These are phyloP conservation scores for Drosophila anceps DNA, from an alignment of 2,888 invertebrate genomes.

Conservation along the genomic window DNA sequence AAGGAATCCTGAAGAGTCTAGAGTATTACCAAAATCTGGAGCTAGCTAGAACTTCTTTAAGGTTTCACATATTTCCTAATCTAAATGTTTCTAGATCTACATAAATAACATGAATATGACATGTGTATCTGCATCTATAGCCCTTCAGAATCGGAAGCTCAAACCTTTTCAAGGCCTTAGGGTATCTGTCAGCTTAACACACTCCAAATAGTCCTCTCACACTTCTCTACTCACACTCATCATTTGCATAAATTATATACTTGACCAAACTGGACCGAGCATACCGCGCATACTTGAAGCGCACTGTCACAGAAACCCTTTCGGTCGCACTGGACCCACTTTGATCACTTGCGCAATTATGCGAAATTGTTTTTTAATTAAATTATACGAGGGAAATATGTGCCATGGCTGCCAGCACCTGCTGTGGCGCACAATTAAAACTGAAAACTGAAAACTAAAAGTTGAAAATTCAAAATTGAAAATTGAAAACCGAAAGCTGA, in stretches of 20 bases:
- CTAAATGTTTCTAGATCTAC: not conserved
- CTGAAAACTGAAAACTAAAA: conserved; percentile 17
- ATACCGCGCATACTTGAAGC: conserved; percentile 29
- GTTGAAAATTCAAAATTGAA: conserved; percentile 1
- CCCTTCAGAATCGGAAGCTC: not conserved
- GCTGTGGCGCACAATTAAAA: conserved; percentile 71
- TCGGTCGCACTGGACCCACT: conserved; percentile 9
- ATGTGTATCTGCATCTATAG: not conserved
- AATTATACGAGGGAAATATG: conserved; percentile 54
- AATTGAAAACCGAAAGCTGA: conserved; percentile 2
- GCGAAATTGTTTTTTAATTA: conserved; percentile 72
- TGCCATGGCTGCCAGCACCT: conserved; percentile 66
- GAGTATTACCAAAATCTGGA: no score
- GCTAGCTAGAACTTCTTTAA: no score
- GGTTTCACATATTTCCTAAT: no score
- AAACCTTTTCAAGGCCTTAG: not conserved
- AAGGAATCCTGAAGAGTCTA: no score
- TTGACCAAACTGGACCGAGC: conserved; percentile 1
- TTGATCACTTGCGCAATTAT: conserved; percentile 61
- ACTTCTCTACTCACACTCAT: not conserved
- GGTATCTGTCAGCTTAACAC: not conserved
- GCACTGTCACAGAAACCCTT: conserved; percentile 37
- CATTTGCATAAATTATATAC: conserved; percentile 60
- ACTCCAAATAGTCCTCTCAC: not conserved
- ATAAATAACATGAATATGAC: not conserved